Evolutionary conservation across 1,140 invertebrate species (phyloP), one percentile per base, ranked within the genome.

Genomic region (Brachionus angularis): DNA sequence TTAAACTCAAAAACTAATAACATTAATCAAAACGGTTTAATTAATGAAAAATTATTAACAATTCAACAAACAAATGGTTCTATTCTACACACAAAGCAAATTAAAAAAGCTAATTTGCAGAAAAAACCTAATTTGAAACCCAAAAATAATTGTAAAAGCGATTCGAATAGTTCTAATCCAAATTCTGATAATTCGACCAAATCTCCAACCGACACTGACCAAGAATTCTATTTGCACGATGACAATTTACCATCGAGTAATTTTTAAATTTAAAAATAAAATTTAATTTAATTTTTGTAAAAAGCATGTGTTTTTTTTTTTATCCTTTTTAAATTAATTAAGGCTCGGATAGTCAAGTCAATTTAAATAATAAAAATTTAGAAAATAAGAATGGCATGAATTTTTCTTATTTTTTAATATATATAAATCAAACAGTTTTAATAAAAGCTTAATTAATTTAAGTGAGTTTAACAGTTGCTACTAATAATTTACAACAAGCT

Each of bases 21-120:
- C n/a, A n/a, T n/a, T n/a, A n/a, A n/a, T n/a, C n/a, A n/a, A n/a
- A n/a, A n/a, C n/a, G n/a, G n/a, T n/a, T n/a, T n/a, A n/a, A n/a
- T n/a, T n/a, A n/a, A n/a, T 58, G 53, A 58, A 39, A 58, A 58
- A 58, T 58, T 58, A 36, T 18, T 58, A 21, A 34, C 53, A 23
- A 58, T 58, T 29, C 53, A 58, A 58, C n/a, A n/a, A n/a, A n/a
- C n/a, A n/a, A n/a, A n/a, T n/a, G n/a, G n/a, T n/a, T n/a, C n/a
- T n/a, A n/a, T n/a, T 8, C 53, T 2, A 18, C 14, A 18, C 33
- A 58, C 5, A 39, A 36, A n/a, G 18, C 16, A 23, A 58, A n/a
- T n/a, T n/a, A n/a, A n/a, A n/a, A n/a, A n/a, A n/a, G n/a, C n/a
- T n/a, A n/a, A n/a, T n/a, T n/a, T n/a, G n/a, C n/a, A n/a, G n/a